Conservation (phyloP, 2,797 vertebrate genomes). For the Epinephelus malabaricus region DNA sequence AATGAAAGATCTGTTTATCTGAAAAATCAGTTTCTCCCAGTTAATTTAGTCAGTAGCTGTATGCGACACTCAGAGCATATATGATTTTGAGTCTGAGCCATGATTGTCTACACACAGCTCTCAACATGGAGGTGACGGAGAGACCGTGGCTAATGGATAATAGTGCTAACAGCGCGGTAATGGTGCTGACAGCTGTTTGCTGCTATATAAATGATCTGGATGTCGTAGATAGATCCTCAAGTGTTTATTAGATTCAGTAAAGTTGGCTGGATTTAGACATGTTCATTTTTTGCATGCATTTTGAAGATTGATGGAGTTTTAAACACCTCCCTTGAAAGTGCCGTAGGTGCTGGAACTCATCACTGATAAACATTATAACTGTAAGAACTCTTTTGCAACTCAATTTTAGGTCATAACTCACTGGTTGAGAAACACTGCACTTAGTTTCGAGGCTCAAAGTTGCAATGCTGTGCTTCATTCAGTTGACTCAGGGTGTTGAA, state of each 20-base stretch:
- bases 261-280: neutral
- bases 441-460: neutral
- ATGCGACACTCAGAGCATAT: too few species aligned
- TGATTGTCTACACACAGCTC: too few species aligned
- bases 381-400: neutral
- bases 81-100: too few species aligned
- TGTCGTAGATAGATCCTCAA: too few species aligned
- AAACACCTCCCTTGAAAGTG: neutral
- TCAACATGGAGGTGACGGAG: too few species aligned
- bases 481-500: constrained; percentile 16
- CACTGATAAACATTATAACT: neutral
- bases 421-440: constrained; percentile 28
- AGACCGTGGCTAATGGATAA: too few species aligned
- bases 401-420: constrained; percentile 33
- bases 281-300: neutral
- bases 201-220: too few species aligned
- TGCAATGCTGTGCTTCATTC: neutral
- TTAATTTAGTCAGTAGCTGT: too few species aligned
- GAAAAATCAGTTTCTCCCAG: neutral
- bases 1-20: neutral
- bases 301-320: neutral
- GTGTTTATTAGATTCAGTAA: neutral
- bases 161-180: too few species aligned
- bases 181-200: too few species aligned
- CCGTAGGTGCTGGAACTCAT: neutral